These are phyloP conservation scores for Chirona hameri DNA, from an alignment of 2,888 invertebrate genomes.

Conservation along the genomic window DNA sequence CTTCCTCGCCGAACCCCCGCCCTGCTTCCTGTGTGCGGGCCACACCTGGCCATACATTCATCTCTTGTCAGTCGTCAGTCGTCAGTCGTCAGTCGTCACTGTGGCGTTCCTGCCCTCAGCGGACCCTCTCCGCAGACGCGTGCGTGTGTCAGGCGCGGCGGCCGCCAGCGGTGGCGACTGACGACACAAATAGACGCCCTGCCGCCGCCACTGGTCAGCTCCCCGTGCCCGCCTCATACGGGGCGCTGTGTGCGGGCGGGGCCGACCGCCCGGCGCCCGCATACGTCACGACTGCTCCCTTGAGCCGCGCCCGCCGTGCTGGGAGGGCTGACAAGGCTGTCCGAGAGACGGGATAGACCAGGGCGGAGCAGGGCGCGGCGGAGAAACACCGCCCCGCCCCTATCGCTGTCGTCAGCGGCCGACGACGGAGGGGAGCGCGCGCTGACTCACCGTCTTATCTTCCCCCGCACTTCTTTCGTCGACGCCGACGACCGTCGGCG, in stretches of 20 bases:
- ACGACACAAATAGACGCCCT: constrained; percentile 38
- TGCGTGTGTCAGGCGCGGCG: not conserved
- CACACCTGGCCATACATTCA: constrained; percentile 1
- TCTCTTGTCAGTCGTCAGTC: not conserved
- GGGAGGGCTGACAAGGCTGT: not conserved
- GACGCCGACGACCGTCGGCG: not conserved
- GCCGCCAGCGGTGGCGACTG: not conserved
- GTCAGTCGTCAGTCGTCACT: too few relatives aligned
- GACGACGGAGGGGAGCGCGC: not conserved
- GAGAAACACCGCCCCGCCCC: too few relatives aligned
- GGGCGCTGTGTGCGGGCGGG: too few relatives aligned
- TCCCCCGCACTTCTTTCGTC: constrained; percentile 13
- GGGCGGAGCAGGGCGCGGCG: too few relatives aligned
- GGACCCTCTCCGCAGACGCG: not conserved
- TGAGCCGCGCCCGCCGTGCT: too few relatives aligned
- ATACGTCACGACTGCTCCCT: not conserved
- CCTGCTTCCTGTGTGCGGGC: not conserved
- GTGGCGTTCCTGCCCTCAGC: not conserved
- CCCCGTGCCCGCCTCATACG: too few relatives aligned
- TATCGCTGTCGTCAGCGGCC: not conserved
- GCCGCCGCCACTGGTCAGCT: not conserved
- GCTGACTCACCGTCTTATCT: constrained; percentile 31
- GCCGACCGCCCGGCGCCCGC: not conserved
- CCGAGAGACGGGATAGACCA: too few relatives aligned
- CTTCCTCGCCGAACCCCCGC: not conserved